Evolutionary conservation across 2,888 invertebrate genomes (phyloP), one percentile per base, ranked within the genome.

Genomic region (Synanthedon myopaeformis): DNA sequence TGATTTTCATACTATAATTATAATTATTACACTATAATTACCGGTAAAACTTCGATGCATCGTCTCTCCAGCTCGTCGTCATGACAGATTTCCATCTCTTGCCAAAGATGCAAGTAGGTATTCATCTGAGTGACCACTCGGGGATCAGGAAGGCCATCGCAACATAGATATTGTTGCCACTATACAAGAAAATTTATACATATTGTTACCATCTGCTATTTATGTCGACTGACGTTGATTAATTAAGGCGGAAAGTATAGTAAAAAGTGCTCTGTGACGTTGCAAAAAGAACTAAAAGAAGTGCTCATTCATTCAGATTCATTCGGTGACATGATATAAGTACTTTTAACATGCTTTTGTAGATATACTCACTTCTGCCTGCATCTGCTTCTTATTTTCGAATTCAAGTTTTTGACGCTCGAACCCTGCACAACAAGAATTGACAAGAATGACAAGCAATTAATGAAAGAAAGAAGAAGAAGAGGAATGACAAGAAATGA

Each of bases 111-210:
- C 0, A 91, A 67, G 61, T 89, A 91, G 0, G 89, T 90, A 67
- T 89, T 90, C 79, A 91, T 79, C 57, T 91, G 88, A 0, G 89
- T 82, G 3, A 89, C 76, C 13, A 86, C 76, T 0, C 85, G 76
- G 3, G 91, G 89, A 65, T 91, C 89, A 0, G 91, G 91, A 1
- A 91, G 79, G 3, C 91, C 90, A 53, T 91, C 90, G 58, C 91
- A 91, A 1, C 81, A 79, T 50, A 90, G 78, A 58, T 90, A 91
- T 54, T 89, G 87, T 49, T 73, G 68, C 91, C 91, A 91, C 90
- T 91, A 68, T 23, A 23, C 3, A 65, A 69, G 11, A 48, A 11
- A 51, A 49, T 1, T 4, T 5, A 13, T 49, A 19, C 10, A n/a
- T n/a, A n/a, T n/a, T n/a, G 5, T 23, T 17, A 17, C 1, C 17